phyloP scores from a whole-genome alignment of 1,140 invertebrate species.

The Andricus grossulariae region DNA sequence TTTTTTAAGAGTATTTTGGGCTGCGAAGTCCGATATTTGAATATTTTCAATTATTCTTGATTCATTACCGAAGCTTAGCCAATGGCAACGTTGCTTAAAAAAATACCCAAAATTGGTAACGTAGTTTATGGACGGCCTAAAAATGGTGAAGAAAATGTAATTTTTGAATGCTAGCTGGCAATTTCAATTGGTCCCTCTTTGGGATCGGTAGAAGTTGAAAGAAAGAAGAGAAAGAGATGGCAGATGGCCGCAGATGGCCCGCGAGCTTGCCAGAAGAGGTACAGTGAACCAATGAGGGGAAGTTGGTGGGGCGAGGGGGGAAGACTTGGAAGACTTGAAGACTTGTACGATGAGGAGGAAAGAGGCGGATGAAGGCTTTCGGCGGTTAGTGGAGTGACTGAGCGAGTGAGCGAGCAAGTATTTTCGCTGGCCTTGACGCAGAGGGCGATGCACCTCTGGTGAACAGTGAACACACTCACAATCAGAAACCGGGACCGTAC shows the following conservation, averaged over 20 bases:
- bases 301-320: constrained; percentile 10
- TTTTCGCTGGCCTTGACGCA: constrained; percentile 76
- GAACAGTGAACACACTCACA: constrained; percentile 72
- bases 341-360: constrained; percentile 39
- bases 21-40: too few species aligned
- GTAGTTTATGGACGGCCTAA: not conserved
- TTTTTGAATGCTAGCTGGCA: not conserved
- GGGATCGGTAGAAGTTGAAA: not conserved
- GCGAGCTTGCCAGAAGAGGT: constrained; percentile 31
- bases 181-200: too few species aligned
- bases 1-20: too few species aligned
- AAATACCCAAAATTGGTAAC: not conserved
- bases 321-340: constrained; percentile 17
- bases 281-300: constrained; percentile 27
- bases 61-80: too few species aligned
- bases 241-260: not conserved
- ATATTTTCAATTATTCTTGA: too few species aligned
- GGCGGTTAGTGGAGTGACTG: constrained; percentile 67
- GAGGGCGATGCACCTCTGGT: constrained; percentile 75
- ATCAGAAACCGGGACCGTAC: constrained; percentile 67
- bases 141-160: constrained; percentile 19
- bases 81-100: not conserved
- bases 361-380: constrained; percentile 64
- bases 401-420: constrained; percentile 67
- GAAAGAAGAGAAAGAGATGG: not conserved